Evolutionary conservation across 2,797 vertebrate species (phyloP), one percentile per base, ranked within the genome.

Genomic region (Neosalanx taihuensis): DNA sequence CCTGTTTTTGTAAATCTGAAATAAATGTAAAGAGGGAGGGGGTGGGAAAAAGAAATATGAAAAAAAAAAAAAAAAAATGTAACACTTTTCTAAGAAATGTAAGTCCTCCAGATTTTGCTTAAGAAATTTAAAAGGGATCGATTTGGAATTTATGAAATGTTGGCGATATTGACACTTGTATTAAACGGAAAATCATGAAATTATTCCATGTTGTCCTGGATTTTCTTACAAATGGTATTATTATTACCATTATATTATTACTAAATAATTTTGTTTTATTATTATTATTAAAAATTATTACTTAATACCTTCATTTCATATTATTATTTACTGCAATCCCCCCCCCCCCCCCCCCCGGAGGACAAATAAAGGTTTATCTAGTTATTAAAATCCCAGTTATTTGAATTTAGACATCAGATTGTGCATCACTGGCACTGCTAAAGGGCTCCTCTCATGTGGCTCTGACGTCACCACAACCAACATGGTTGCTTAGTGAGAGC

Each of bases 121-220:
- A 87, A 77, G 78, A 70, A 77, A 71, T 71, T 29, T 12, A 29
- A 76, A 81, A 71, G 46, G 58, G 74, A 58, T 53, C 26, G 9
- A 17, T 13, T 46, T 78, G 66, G 75, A 53, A 73, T 59, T 71
- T 17, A 75, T 69, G 51, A 41, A 30, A 60, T 26, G 65, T 76
- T 68, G 72, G 79, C 76, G 75, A 83, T 62, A 73, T 86, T 84
- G 79, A 86, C 83, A 72, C 64, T 87, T 87, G 81, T 88, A 81
- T 84, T 79, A 80, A 88, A 79, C 66, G 71, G 56, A 61, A 41
- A 80, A 77, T 82, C 88, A 88, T 83, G 79, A 88, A 84, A 72
- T 66, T 1, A 9, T 72, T 69, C 66, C 56, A 20, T 12, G 3
- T 78, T 64, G 74, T 46, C 5, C 61, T 66, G 4, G 23, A 69